These are phyloP conservation scores for Nemurella pictetii DNA, from an alignment of 2,888 invertebrate genomes.

Conservation along the genomic window DNA sequence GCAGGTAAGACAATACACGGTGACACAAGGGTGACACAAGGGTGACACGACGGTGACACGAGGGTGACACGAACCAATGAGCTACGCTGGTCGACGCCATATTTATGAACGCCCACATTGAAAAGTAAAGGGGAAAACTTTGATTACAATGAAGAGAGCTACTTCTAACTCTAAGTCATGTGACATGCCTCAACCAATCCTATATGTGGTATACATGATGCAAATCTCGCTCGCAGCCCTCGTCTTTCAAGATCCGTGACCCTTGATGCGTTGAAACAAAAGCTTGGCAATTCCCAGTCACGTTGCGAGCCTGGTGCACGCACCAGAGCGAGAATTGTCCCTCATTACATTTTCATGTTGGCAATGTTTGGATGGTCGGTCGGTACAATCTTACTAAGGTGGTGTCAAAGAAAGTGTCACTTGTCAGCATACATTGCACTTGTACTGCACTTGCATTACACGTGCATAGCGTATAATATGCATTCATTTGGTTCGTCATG, in stretches of 20 bases:
- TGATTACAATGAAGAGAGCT: constrained; percentile 41
- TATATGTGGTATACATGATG: constrained; percentile 46
- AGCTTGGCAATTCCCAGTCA: constrained; percentile 39
- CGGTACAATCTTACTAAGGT: neutral
- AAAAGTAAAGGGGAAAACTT: constrained; percentile 37
- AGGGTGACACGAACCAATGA: constrained; percentile 39
- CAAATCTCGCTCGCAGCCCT: constrained; percentile 32
- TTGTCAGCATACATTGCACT: neutral
- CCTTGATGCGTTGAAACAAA: constrained; percentile 40
- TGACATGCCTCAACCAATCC: constrained; percentile 49
- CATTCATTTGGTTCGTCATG: neutral
- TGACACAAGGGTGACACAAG: neutral
- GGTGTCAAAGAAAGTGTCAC: neutral
- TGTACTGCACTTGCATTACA: neutral
- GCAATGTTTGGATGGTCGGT: neutral
- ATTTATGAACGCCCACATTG: constrained; percentile 34
- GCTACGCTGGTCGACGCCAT: constrained; percentile 37
- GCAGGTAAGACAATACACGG: constrained; percentile 13
- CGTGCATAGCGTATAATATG: neutral
- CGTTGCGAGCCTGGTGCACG: constrained; percentile 13
- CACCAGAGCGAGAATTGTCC: constrained; percentile 28
- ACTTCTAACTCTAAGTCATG: constrained; percentile 40
- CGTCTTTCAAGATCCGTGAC: constrained; percentile 35
- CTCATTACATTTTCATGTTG: constrained; percentile 38
- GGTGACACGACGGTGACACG: constrained; percentile 12